Evolutionary conservation across 2,113 vertebrate genomes (phyloP), one percentile per base, ranked within the genome.

Genomic region (Paramisgurnus dabryanus): DNA sequence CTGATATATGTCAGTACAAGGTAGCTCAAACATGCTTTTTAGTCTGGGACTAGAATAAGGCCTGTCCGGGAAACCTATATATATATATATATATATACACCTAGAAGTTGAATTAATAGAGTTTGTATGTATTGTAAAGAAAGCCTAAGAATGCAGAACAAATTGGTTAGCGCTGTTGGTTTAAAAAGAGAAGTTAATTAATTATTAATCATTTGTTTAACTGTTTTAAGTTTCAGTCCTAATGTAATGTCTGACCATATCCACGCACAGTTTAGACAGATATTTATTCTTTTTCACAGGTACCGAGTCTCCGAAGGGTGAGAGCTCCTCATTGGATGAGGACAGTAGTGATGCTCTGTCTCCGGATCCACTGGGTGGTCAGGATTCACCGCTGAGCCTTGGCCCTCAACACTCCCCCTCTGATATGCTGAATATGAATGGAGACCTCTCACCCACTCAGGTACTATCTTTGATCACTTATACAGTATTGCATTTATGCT

Each of bases 301-400:
- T 87, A 89, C 93, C 89, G 95, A 96, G 86, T 96, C 96, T 85
- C 95, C 94, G 83, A 81, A 97, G 91, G 90, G 88, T 72, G 97
- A 98, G 88, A 96, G 92, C 90, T 98, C 96, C 15, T 98, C 97
- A 78, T 92, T 98, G 34, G 97, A 99, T 1, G 97, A 99, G 88
- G 97, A 99, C 92, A 99, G 97, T 94, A 97, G 97, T 1, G 97
- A 99, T 69, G 96, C 96, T 76, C 92, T 97, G 70, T 98, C 97
- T 5, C 97, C 97, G 2, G 97, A 99, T 85, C 96, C 97, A 90
- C 95, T 94, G 9, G 94, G 94, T 89, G 97, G 95, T 91, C 97
- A 97, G 8, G 95, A 98, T 90, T 99, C 97, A 73, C 96, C 97
- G 12, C 92, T 95, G 78, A 92, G 94, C 0, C 93, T 93, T 0